phyloP scores from a whole-genome alignment of 2,888 invertebrate genomes.

The Dione juno region DNA sequence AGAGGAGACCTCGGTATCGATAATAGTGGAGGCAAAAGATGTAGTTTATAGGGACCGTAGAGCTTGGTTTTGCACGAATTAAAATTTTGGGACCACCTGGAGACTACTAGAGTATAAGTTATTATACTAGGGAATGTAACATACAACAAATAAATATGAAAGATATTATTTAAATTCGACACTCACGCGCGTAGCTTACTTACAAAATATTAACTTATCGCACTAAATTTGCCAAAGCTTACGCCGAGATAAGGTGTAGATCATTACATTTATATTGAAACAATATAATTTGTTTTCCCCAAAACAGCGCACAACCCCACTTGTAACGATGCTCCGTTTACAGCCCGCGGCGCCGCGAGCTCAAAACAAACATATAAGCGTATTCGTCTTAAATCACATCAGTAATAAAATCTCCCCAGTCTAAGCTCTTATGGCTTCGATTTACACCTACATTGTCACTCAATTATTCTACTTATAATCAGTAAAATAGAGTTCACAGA shows the following conservation, averaged over 20 bases:
- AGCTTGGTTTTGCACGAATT: too few relatives aligned
- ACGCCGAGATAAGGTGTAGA: background rate
- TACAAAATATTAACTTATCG: background rate
- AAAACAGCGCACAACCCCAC: conserved; percentile 5
- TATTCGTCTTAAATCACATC: conserved; percentile 43
- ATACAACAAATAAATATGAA: background rate
- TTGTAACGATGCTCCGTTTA: conserved; percentile 32
- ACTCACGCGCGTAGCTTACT: background rate
- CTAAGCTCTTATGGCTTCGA: conserved; percentile 24
- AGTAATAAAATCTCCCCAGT: conserved; percentile 44
- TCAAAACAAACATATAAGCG: conserved; percentile 41
- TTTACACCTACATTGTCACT: conserved; percentile 31
- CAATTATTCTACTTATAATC: background rate
- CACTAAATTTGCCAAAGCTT: background rate
- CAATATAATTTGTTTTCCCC: conserved; percentile 13
- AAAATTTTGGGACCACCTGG: too few relatives aligned
- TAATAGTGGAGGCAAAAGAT: too few relatives aligned
- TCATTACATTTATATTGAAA: background rate
- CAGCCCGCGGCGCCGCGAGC: conserved; percentile 43
- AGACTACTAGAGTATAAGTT: too few relatives aligned
- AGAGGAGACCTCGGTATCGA: too few relatives aligned
- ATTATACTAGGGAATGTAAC: too few relatives aligned
- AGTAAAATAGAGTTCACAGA: background rate
- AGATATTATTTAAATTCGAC: background rate
- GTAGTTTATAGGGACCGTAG: too few relatives aligned